phyloP scores from a whole-genome alignment of 2,797 vertebrate species.

The Fratercula arctica region DNA sequence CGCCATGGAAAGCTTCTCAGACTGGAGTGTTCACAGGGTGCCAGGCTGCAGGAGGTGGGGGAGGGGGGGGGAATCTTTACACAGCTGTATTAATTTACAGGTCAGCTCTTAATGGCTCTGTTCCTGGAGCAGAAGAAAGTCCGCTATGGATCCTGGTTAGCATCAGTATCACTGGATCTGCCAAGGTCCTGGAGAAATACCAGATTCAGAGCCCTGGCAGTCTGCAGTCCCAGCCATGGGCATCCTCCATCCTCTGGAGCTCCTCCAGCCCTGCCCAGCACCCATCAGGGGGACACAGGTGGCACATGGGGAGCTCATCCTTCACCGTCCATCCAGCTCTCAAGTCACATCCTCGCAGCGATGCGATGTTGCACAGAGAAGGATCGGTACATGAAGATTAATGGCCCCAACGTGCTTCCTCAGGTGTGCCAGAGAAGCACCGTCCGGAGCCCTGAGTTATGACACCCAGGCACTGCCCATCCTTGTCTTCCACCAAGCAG shows the following conservation, averaged over 20 bases:
- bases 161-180: not conserved
- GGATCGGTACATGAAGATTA: not conserved
- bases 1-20: not conserved
- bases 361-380: not conserved
- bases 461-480: not conserved
- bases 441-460: not conserved
- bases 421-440: not conserved
- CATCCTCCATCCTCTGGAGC: not conserved
- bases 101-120: constrained; percentile 25
- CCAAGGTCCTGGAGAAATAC: not conserved
- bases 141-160: not conserved
- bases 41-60: not conserved
- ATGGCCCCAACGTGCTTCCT: not conserved
- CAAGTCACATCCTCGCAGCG: not conserved
- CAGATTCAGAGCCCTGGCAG: not conserved
- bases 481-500: constrained; percentile 2
- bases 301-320: not conserved
- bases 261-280: not conserved
- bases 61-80: not conserved
- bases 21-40: not conserved
- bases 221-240: not conserved
- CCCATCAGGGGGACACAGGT: not conserved
- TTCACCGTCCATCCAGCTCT: not conserved
- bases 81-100: constrained; percentile 14
- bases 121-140: constrained; percentile 13